Conservation (phyloP, 2,113 vertebrate species). For the Mustela nigripes region DNA sequence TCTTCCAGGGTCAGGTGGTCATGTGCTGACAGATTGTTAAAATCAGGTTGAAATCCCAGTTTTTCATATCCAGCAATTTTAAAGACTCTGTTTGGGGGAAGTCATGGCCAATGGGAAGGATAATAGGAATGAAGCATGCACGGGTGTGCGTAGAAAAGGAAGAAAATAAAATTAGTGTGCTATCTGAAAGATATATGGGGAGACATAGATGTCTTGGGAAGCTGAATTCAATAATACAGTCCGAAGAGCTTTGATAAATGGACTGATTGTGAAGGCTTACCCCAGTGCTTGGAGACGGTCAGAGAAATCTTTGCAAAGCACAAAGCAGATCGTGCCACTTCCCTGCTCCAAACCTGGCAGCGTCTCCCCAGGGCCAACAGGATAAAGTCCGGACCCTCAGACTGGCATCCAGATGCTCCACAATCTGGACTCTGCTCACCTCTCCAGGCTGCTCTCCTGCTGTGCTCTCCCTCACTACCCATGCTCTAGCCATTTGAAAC, state of each 20-base stretch:
- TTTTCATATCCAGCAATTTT: background rate
- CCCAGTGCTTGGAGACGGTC: background rate
- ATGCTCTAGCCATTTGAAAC: background rate
- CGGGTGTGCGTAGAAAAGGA: background rate
- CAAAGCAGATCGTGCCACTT: background rate
- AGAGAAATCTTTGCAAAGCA: slow-evolving; percentile 13
- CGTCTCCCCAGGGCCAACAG: background rate
- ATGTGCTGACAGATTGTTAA: background rate
- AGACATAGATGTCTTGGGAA: background rate
- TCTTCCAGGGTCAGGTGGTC: background rate
- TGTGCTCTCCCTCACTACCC: background rate
- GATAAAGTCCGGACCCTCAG: background rate
- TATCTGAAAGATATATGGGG: background rate
- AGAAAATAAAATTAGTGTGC: background rate
- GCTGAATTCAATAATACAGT: background rate
- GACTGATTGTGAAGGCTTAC: background rate
- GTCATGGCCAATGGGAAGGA: background rate
- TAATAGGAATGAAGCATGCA: background rate
- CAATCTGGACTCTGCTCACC: background rate
- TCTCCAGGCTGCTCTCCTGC: background rate
- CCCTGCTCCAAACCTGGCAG: background rate
- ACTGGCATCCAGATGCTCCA: background rate
- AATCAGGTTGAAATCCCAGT: background rate
- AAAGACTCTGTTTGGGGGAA: background rate
- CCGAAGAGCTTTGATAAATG: background rate